Percentiles rank a stretch among this genome's conserved stretches.
phyloP scores from a whole-genome alignment of 2,113 vertebrate species.

The Pluvialis apricaria region DNA sequence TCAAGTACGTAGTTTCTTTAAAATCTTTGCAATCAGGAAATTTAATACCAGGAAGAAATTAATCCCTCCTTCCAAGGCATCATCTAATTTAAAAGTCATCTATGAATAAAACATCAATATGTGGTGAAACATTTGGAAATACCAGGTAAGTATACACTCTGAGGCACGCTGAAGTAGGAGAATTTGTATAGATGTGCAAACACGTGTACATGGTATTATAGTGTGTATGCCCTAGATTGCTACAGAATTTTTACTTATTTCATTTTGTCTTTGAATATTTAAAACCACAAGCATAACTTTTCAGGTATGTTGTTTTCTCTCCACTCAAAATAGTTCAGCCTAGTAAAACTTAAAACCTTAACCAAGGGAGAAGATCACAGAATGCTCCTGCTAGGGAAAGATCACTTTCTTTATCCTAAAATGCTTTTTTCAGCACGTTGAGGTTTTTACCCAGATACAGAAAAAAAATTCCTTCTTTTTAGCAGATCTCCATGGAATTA shows the following conservation, averaged over 20 bases:
- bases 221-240: background rate
- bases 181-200: background rate
- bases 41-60: background rate
- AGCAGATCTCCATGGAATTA: background rate
- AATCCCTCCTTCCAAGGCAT: background rate
- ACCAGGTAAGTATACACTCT: background rate
- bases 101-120: background rate
- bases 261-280: background rate
- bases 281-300: background rate
- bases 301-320: background rate
- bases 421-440: background rate
- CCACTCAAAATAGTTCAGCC: background rate
- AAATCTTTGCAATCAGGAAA: background rate
- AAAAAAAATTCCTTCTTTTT: background rate
- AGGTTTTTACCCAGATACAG: background rate
- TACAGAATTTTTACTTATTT: background rate
- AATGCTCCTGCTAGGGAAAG: background rate
- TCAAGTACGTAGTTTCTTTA: background rate
- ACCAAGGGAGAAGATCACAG: background rate
- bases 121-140: background rate
- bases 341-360: background rate
- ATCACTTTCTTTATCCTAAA: background rate
- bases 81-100: background rate
- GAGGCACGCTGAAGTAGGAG: background rate
- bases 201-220: rapidly evolving